Percentiles rank a stretch among this genome's conserved stretches.
Evolutionary conservation across 2,797 vertebrate species (phyloP).

Genomic region (Chaunax sp.): DNA sequence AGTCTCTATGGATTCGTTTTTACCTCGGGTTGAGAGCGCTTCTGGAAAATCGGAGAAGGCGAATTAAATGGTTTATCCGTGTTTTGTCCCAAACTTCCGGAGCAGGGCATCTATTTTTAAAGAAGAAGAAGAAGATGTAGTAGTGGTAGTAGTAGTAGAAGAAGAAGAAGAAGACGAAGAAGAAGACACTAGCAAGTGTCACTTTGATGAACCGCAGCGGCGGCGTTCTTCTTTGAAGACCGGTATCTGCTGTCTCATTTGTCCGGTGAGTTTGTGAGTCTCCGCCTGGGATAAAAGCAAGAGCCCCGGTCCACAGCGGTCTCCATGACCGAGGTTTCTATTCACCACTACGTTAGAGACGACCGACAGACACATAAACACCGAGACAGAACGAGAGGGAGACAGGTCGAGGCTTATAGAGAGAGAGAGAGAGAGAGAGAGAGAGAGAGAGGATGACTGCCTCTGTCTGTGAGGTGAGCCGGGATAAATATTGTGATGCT

Average conservation of each 20-base stretch:
- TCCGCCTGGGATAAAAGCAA: slow-evolving; percentile 49
- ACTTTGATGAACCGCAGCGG: slow-evolving; percentile 13
- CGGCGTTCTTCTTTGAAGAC: slow-evolving; percentile 12
- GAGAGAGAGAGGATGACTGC: slow-evolving; percentile 41
- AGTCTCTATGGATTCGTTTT: slow-evolving; percentile 25
- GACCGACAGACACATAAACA: neutral
- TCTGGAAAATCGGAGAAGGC: slow-evolving; percentile 21
- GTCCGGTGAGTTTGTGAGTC: slow-evolving; percentile 63
- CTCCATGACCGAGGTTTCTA: slow-evolving; percentile 69
- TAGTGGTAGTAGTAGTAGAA: neutral
- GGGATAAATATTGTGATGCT: slow-evolving; percentile 59
- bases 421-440: slow-evolving; percentile 1
- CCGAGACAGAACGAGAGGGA: neutral
- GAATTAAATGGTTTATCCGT: slow-evolving; percentile 61
- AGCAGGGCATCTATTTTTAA: slow-evolving; percentile 57
- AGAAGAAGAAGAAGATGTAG: slow-evolving; percentile 10
- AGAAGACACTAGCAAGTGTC: neutral
- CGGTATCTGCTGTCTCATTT: slow-evolving; percentile 52
- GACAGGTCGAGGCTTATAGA: neutral
- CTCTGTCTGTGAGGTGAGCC: slow-evolving; percentile 59
- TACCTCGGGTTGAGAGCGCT: slow-evolving; percentile 59
- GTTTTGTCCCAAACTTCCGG: slow-evolving; percentile 71
- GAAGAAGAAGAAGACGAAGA: slow-evolving; percentile 4
- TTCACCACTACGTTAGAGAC: slow-evolving; percentile 47
- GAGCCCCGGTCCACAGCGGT: slow-evolving; percentile 55